Evolutionary conservation across 2,113 vertebrate genomes (phyloP).

Genomic region (Pao palembangensis): DNA sequence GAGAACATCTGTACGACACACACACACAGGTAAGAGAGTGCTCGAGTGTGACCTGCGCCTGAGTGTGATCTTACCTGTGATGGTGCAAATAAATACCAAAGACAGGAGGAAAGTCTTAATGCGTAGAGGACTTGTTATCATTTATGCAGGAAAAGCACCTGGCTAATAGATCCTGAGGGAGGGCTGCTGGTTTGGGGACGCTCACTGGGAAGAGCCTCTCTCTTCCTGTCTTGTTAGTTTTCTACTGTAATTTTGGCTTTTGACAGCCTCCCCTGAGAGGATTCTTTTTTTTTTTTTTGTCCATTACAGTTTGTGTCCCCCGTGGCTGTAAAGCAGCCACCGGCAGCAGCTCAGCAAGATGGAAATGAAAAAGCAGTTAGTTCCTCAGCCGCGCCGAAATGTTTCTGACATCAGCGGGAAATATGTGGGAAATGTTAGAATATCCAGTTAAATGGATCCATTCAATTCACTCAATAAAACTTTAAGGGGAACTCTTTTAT

Average conservation of each 20-base stretch:
- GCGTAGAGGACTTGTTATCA: conserved; percentile 18
- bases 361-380: conserved; percentile 19
- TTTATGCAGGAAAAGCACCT: not conserved
- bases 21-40: conserved; percentile 67
- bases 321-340: conserved; percentile 21
- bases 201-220: conserved; percentile 4
- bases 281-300: conserved; percentile 33
- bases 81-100: not conserved
- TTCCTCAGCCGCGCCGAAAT: not conserved
- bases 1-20: conserved; percentile 35
- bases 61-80: conserved; percentile 27
- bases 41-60: conserved; percentile 13
- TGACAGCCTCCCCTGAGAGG: conserved; percentile 23
- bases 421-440: not conserved
- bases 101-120: conserved; percentile 9
- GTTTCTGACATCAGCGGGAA: not conserved
- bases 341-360: conserved; percentile 30
- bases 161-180: conserved; percentile 21
- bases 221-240: not conserved
- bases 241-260: conserved; percentile 14
- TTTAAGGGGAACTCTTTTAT: conserved; percentile 8
- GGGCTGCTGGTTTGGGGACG: conserved; percentile 9
- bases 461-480: not conserved
- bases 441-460: not conserved
- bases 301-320: conserved; percentile 47